phyloP scores from a whole-genome alignment of 1,140 invertebrate genomes.

The Brachionus angularis region DNA sequence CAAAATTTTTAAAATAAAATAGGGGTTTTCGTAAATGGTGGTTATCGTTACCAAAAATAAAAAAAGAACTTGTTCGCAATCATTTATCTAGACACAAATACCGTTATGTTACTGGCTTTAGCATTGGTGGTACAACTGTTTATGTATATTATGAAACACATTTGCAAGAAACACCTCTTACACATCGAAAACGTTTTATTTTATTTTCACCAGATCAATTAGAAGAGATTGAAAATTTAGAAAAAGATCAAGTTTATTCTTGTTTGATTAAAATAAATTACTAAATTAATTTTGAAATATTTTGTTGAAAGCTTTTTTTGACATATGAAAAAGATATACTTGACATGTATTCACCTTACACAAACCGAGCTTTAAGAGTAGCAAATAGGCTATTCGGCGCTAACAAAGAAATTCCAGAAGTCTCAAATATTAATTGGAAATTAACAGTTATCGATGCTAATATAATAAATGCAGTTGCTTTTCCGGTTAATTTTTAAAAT shows the following conservation, averaged over 20 bases:
- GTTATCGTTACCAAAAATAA: not conserved
- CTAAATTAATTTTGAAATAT: not conserved
- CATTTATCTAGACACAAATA: not conserved
- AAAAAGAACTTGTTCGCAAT: not conserved
- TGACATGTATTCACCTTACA: constrained; percentile 45
- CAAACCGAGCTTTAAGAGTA: constrained; percentile 37
- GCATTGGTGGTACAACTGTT: not conserved
- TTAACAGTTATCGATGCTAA: constrained; percentile 59
- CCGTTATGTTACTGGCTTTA: not conserved
- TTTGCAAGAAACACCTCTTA: constrained; percentile 61
- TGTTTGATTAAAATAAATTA: not conserved
- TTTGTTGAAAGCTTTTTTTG: constrained; percentile 50
- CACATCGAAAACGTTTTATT: constrained; percentile 61
- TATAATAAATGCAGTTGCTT: constrained; percentile 61
- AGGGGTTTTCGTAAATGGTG: not conserved
- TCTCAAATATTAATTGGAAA: constrained; percentile 59
- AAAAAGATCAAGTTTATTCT: constrained; percentile 53
- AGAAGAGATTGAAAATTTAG: constrained; percentile 53
- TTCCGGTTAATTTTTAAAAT: constrained; percentile 57
- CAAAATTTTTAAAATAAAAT: not conserved
- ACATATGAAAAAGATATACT: constrained; percentile 47
- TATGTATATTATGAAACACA: constrained; percentile 59
- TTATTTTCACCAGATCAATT: constrained; percentile 60
- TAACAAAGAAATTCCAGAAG: constrained; percentile 59
- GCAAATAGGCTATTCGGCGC: constrained; percentile 56